phyloP scores from a whole-genome alignment of 2,888 invertebrate genomes.

The Pyrochroa serraticornis region DNA sequence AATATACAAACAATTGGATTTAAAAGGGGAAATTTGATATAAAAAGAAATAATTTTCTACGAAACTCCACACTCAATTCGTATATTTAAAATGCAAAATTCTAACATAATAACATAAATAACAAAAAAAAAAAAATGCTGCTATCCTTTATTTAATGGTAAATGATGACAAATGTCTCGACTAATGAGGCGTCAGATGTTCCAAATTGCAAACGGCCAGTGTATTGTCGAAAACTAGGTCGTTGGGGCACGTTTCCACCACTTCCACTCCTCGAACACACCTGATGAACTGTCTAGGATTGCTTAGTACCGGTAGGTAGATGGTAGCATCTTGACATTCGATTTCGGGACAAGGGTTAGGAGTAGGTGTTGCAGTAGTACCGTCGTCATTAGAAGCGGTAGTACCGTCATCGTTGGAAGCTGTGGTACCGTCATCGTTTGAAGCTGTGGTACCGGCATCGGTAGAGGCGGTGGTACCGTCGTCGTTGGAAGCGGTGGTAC shows the following conservation, averaged over 20 bases:
- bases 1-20: too few species aligned
- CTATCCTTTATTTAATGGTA: not conserved
- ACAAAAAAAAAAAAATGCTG: not conserved
- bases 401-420: not conserved
- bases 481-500: not conserved
- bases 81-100: not conserved
- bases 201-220: slow-evolving; percentile 26
- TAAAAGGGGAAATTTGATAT: too few species aligned
- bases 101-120: too few species aligned
- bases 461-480: slow-evolving; percentile 1
- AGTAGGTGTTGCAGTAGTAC: not conserved
- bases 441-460: not conserved
- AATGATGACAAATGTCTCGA: too few species aligned
- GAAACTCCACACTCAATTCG: too few species aligned
- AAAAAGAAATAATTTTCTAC: too few species aligned
- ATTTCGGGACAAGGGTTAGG: slow-evolving; percentile 2
- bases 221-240: slow-evolving; percentile 26
- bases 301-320: slow-evolving; percentile 22
- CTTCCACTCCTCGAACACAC: slow-evolving; percentile 28
- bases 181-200: slow-evolving; percentile 13
- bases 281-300: slow-evolving; percentile 20
- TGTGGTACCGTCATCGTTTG: not conserved
- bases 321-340: slow-evolving; percentile 26
- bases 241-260: slow-evolving; percentile 22
- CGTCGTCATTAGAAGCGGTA: not conserved